Evolutionary conservation across 2,888 invertebrate species (phyloP).

Genomic region (Dasypogon diadema): DNA sequence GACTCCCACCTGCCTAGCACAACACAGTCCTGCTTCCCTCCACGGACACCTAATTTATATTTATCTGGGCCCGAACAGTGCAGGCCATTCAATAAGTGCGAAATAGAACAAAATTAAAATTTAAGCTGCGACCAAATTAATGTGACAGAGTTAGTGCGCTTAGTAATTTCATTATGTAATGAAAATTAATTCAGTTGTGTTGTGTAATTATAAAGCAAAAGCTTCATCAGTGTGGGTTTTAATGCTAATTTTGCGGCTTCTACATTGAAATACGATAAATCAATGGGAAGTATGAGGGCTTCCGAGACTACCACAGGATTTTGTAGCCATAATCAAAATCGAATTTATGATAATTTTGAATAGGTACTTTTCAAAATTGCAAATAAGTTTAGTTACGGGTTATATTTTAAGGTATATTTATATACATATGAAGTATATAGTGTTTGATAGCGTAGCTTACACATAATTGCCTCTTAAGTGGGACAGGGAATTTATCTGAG

Average conservation of each 20-base stretch:
- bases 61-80: conserved; percentile 28
- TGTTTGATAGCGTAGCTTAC: too few species aligned
- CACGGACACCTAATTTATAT: conserved; percentile 28
- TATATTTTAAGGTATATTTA: too few species aligned
- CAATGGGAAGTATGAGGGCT: background rate
- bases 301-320: too few species aligned
- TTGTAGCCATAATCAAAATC: too few species aligned
- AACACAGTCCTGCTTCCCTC: background rate
- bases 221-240: conserved; percentile 6
- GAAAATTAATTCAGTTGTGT: conserved; percentile 56
- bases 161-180: conserved; percentile 57
- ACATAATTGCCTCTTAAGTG: too few species aligned
- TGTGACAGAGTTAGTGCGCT: conserved; percentile 55
- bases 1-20: background rate
- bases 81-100: conserved; percentile 36
- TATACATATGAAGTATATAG: too few species aligned
- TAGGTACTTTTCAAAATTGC: too few species aligned
- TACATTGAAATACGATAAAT: conserved; percentile 29
- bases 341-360: too few species aligned
- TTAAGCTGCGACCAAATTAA: conserved; percentile 55
- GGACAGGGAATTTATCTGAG: too few species aligned
- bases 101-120: conserved; percentile 54
- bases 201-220: conserved; percentile 22
- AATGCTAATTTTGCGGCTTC: conserved; percentile 32
- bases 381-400: too few species aligned